Percentiles rank a stretch among this genome's conserved stretches.
Evolutionary conservation across 2,888 invertebrate species (phyloP).

Genomic region (Nemoura dubitans): DNA sequence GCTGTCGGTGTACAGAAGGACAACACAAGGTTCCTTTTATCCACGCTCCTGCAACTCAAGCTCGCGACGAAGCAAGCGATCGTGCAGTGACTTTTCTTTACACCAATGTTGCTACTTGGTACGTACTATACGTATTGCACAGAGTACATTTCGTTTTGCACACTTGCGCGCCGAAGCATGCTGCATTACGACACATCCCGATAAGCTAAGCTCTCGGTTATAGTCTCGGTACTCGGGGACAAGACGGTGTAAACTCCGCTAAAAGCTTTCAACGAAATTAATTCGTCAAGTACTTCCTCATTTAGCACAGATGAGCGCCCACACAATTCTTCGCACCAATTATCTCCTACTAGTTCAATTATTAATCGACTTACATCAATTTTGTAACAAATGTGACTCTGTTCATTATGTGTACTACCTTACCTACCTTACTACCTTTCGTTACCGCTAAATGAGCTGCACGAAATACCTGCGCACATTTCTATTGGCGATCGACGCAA

Average conservation of each 20-base stretch:
- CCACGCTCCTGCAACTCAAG: background rate
- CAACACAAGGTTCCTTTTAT: background rate
- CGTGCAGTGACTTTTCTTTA: background rate
- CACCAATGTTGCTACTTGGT: background rate
- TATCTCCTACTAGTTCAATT: too few relatives aligned
- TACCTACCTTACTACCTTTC: too few relatives aligned
- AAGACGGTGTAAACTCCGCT: too few relatives aligned
- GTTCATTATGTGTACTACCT: background rate
- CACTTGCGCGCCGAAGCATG: background rate
- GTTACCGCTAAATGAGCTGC: background rate
- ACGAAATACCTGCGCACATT: background rate
- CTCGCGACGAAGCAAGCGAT: background rate
- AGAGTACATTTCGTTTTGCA: conserved; percentile 17
- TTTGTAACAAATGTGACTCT: too few relatives aligned
- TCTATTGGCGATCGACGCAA: background rate
- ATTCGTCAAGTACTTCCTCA: too few relatives aligned
- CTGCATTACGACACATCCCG: background rate
- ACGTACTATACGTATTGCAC: background rate
- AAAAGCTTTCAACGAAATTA: too few relatives aligned
- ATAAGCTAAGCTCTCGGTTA: too few relatives aligned
- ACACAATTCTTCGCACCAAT: too few relatives aligned
- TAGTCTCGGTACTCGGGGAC: too few relatives aligned
- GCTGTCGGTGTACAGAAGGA: too few relatives aligned
- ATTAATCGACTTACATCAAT: too few relatives aligned
- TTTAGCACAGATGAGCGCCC: too few relatives aligned